These are phyloP conservation scores for Lycodopsis pacificus DNA, from an alignment of 2,797 vertebrate genomes.

Conservation along the genomic window DNA sequence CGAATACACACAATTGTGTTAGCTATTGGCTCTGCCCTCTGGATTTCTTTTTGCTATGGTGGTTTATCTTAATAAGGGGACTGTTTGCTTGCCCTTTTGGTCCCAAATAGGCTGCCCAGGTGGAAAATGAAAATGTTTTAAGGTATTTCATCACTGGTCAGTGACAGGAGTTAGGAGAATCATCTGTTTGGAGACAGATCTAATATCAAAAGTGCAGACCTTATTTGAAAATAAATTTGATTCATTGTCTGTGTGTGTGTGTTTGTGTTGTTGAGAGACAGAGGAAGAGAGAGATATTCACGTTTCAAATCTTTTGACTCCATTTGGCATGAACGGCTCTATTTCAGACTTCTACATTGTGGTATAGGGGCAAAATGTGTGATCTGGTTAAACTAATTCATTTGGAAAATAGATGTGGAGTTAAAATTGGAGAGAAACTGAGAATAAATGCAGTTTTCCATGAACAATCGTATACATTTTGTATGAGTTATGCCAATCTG, in stretches of 20 bases:
- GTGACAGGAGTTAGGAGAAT: conserved; percentile 37
- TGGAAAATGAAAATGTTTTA: conserved; percentile 28
- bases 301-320: background rate
- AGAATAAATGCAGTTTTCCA: too few relatives aligned
- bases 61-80: conserved; percentile 54
- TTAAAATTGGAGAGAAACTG: too few relatives aligned
- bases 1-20: conserved; percentile 23
- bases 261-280: background rate
- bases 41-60: conserved; percentile 28
- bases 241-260: conserved; percentile 16
- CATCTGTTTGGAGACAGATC: conserved; percentile 30
- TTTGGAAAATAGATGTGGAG: too few relatives aligned
- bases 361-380: too few relatives aligned
- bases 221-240: conserved; percentile 34
- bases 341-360: too few relatives aligned
- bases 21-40: conserved; percentile 31
- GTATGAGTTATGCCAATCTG: background rate
- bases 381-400: too few relatives aligned
- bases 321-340: too few relatives aligned
- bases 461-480: too few relatives aligned
- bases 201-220: conserved; percentile 22
- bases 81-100: conserved; percentile 49
- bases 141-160: conserved; percentile 41
- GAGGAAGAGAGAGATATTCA: background rate
- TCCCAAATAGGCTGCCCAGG: conserved; percentile 38